Evolutionary conservation across 2,888 invertebrate genomes (phyloP).

Genomic region (Thysanoteuthis rhombus): DNA sequence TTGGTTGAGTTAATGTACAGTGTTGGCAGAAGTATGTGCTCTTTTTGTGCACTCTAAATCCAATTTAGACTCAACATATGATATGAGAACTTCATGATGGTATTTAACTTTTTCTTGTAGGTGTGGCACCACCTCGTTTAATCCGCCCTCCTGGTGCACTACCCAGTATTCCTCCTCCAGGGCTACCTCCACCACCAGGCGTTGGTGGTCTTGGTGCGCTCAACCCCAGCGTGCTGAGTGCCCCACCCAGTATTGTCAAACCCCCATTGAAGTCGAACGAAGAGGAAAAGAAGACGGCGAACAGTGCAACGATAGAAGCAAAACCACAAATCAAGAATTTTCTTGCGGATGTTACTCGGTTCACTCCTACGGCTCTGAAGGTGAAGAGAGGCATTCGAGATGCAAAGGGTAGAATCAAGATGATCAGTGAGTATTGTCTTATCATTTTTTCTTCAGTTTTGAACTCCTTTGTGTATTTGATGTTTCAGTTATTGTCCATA

Average conservation of each 20-base stretch:
- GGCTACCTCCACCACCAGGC: constrained; percentile 42
- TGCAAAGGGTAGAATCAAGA: constrained; percentile 56
- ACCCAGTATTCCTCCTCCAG: constrained; percentile 50
- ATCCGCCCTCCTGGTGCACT: constrained; percentile 59
- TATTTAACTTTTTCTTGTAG: constrained; percentile 37
- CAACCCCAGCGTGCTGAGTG: constrained; percentile 79
- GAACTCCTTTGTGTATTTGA: too few relatives aligned
- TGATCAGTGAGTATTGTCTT: constrained; percentile 44
- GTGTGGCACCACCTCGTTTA: constrained; percentile 61
- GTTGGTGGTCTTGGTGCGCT: constrained; percentile 36
- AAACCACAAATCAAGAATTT: constrained; percentile 87
- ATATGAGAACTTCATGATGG: not conserved
- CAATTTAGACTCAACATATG: not conserved
- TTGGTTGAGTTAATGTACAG: too few relatives aligned
- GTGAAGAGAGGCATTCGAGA: constrained; percentile 82
- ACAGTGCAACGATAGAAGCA: constrained; percentile 85
- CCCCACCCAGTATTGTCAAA: constrained; percentile 83
- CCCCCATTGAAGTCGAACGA: constrained; percentile 68
- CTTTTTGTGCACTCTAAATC: too few relatives aligned
- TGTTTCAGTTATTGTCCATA: too few relatives aligned
- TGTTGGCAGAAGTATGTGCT: too few relatives aligned
- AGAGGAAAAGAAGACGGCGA: constrained; percentile 54
- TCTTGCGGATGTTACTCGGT: constrained; percentile 85
- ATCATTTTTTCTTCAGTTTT: too few relatives aligned
- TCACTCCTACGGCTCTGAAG: constrained; percentile 90